phyloP scores from a whole-genome alignment of 1,140 invertebrate species.

The Acromyrmex echinatior region DNA sequence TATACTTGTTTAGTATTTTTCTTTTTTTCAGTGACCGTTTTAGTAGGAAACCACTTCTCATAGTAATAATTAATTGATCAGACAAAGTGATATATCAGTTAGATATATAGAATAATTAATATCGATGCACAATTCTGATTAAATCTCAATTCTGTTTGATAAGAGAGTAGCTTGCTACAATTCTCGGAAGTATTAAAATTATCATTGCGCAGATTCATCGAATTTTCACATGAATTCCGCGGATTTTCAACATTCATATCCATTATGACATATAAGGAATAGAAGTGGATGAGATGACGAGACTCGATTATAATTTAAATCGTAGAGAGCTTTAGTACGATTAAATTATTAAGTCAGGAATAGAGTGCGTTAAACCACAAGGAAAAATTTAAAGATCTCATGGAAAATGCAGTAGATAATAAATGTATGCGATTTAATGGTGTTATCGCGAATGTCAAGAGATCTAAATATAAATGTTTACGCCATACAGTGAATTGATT shows the following conservation, averaged over 20 bases:
- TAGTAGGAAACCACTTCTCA: background rate
- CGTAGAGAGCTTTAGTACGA: background rate
- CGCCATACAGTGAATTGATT: background rate
- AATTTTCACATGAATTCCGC: slow-evolving; percentile 15
- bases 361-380: background rate
- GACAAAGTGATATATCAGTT: background rate
- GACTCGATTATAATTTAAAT: slow-evolving; percentile 38
- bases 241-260: slow-evolving; percentile 46
- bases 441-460: slow-evolving; percentile 23
- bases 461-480: slow-evolving; percentile 26
- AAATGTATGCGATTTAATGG: slow-evolving; percentile 25
- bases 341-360: slow-evolving; percentile 1
- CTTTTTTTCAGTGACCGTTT: background rate
- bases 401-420: slow-evolving; percentile 15
- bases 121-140: background rate
- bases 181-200: slow-evolving; percentile 34
- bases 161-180: background rate
- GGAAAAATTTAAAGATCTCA: slow-evolving; percentile 31
- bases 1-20: background rate
- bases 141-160: background rate
- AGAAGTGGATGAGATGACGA: slow-evolving; percentile 26
- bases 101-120: slow-evolving; percentile 33
- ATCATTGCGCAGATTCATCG: background rate
- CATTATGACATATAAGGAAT: slow-evolving; percentile 18
- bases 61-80: background rate